Base-by-base conservation (phyloP, 2,113 vertebrate species). In the Crotalus helleri region DNA sequence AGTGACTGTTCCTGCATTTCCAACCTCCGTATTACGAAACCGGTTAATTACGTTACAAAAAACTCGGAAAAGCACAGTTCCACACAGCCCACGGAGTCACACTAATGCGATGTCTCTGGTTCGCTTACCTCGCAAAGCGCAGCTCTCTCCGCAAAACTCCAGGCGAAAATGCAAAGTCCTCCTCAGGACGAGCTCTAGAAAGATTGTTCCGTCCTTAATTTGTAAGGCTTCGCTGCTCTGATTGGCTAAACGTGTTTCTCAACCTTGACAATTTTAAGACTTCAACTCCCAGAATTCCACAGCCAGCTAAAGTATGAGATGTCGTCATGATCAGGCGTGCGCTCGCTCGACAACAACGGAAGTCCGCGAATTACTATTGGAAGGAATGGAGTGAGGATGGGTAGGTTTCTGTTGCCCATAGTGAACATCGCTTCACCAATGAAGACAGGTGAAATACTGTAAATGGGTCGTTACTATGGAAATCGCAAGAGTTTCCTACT, bases 331-430 rank as follows among this genome's bases (percentile, higher is more conserved):
- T 39, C 39, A 39, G 39, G 39, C 39, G 39, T 39, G 39, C 39
- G 39, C 39, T 39, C 39, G 39, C 39, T 39, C 39, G 39, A 39
- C 39, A 39, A 39, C 1, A 39, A 39, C 39, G 39, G 39, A 39
- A 39, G 39, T 39, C 39, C 39, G 39, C 39, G 39, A 39, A 39
- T 39, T 39, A 39, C 39, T 39, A 39, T 39, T 39, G 39, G 39
- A 39, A 39, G 39, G 39, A 39, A 39, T 39, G 39, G 39, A 39
- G 39, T 39, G 39, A 39, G 96, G 29, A 97, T 97, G 97, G 97
- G 97, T 96, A 97, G 98, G 98, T 95, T 85, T 0, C 1, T 4
- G 4, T 3, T 93, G 90, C 97, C 97, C 3, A 46, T 46, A 33
- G 13, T 0, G 1, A 58, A 39, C 23, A 2, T 11, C 8, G 54